phyloP scores from a whole-genome alignment of 2,888 invertebrate genomes.

The Ennomos fuscantarius region DNA sequence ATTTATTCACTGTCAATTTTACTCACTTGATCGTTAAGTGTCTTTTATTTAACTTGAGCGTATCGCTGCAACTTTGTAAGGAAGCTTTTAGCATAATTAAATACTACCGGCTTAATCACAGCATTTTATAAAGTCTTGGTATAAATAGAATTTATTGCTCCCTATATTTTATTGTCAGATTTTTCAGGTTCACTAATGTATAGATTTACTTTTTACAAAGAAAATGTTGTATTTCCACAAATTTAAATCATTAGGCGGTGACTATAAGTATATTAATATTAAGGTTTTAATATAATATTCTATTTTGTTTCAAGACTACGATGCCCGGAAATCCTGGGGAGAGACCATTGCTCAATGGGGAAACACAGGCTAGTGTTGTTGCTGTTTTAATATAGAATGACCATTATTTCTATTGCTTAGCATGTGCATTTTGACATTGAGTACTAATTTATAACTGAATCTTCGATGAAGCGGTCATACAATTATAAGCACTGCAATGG shows the following conservation, averaged over 20 bases:
- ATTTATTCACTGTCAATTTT: too few species aligned
- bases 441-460: too few species aligned
- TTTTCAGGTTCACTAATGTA: too few species aligned
- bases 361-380: conserved; percentile 25
- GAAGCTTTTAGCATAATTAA: not conserved
- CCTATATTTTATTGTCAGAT: conserved; percentile 5
- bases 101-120: conserved; percentile 7
- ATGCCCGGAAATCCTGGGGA: conserved; percentile 28
- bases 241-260: too few species aligned
- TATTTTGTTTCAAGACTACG: conserved; percentile 31
- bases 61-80: conserved; percentile 12
- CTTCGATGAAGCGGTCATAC: too few species aligned
- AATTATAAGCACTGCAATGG: too few species aligned
- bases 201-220: too few species aligned
- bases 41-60: not conserved
- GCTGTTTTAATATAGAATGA: not conserved
- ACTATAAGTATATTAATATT: not conserved
- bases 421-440: conserved; percentile 3
- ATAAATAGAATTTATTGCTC: conserved; percentile 7
- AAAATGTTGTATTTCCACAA: too few species aligned
- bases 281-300: conserved; percentile 4
- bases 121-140: conserved; percentile 10
- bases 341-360: conserved; percentile 22
- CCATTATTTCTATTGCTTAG: conserved; percentile 1
- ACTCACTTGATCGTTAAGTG: conserved; percentile 1